phyloP scores from a whole-genome alignment of 2,888 invertebrate genomes.

The Eustalomyia histrio region DNA sequence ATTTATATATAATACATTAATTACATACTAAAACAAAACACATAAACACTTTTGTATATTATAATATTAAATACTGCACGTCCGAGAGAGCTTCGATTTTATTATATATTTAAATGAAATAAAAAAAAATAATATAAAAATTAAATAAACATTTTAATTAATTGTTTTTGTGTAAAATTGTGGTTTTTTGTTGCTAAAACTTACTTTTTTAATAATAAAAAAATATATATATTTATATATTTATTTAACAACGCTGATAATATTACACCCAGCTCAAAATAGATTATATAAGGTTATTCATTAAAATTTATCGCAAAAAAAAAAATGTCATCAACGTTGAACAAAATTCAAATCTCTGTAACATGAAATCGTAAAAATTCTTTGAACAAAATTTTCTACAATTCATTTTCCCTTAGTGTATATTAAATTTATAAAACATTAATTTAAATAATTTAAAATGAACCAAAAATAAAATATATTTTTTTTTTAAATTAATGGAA shows the following conservation, averaged over 20 bases:
- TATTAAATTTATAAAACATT: not conserved
- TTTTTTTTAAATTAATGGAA: conserved; percentile 9
- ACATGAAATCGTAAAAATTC: not conserved
- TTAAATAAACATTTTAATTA: conserved; percentile 38
- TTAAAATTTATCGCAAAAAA: too few species aligned
- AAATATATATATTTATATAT: not conserved
- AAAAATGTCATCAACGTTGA: conserved; percentile 55
- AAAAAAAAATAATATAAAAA: conserved; percentile 64
- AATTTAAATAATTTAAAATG: not conserved
- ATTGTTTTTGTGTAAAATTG: conserved; percentile 44
- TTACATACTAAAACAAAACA: conserved; percentile 52
- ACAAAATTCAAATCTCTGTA: conserved; percentile 72
- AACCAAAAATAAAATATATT: conserved; percentile 2
- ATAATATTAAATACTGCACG: conserved; percentile 73
- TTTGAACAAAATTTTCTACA: not conserved
- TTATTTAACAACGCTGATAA: conserved; percentile 12
- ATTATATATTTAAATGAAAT: conserved; percentile 46
- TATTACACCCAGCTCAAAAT: conserved; percentile 76
- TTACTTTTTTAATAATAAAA: conserved; percentile 19
- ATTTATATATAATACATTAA: conserved; percentile 44
- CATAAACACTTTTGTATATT: conserved; percentile 52
- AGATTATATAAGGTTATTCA: not conserved
- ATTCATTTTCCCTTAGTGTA: conserved; percentile 15
- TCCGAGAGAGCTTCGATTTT: conserved; percentile 78
- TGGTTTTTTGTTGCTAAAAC: conserved; percentile 38